A percentile compares a stretch with the other conserved stretches of the same genome.
phyloP scores from a whole-genome alignment of 2,888 invertebrate genomes.

The Drosophila putrida region DNA sequence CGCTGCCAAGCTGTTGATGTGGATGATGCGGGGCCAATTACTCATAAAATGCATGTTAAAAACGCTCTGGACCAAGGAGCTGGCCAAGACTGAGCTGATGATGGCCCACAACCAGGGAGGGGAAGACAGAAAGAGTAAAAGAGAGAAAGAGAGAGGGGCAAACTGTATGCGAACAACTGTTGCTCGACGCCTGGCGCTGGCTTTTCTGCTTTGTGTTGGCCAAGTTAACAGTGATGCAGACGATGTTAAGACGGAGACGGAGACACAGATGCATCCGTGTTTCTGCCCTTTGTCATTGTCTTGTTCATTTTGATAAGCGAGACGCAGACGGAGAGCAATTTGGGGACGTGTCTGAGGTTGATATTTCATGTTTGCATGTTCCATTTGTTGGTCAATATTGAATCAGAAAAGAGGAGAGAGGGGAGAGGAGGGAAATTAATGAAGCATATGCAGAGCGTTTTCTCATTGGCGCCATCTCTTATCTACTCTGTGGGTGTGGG shows the following conservation, averaged over 20 bases:
- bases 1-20: slow-evolving; percentile 60
- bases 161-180: slow-evolving; percentile 71
- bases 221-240: slow-evolving; percentile 25
- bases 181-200: slow-evolving; percentile 70
- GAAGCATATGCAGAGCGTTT: slow-evolving; percentile 34
- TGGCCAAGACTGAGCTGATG: slow-evolving; percentile 11
- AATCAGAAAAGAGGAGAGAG: not conserved
- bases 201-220: slow-evolving; percentile 34
- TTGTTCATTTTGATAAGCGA: slow-evolving; percentile 79
- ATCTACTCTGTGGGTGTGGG: slow-evolving; percentile 18
- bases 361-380: slow-evolving; percentile 75
- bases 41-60: slow-evolving; percentile 81
- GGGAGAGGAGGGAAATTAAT: slow-evolving; percentile 32
- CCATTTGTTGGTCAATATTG: slow-evolving; percentile 34
- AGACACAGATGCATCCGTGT: slow-evolving; percentile 35
- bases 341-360: slow-evolving; percentile 65
- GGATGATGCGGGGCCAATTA: slow-evolving; percentile 76
- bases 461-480: slow-evolving; percentile 54
- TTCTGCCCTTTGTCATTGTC: slow-evolving; percentile 82
- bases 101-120: not conserved
- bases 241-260: slow-evolving; percentile 11
- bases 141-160: slow-evolving; percentile 1
- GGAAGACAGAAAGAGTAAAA: too few species aligned
- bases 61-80: slow-evolving; percentile 52
- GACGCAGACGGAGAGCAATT: slow-evolving; percentile 65